Base-by-base conservation (phyloP, 2,797 vertebrate species). In the Neosilurus mollespiculum region DNA sequence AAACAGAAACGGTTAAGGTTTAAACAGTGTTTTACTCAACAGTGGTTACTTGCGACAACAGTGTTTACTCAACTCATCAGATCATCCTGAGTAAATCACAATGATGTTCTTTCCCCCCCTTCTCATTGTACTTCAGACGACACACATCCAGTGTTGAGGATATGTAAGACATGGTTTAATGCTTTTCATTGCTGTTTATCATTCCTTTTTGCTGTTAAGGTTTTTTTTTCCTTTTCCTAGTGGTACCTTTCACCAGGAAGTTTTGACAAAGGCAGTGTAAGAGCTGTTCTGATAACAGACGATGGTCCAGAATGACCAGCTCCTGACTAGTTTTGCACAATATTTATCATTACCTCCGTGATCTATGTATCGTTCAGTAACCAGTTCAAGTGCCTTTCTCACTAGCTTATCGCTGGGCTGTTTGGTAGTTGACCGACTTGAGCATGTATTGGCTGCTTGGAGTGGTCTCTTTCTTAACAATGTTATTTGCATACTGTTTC, bases 311-410 rank as follows among this genome's bases (percentile, higher is more conserved):
- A 37, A 49, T 22, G 90, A 91, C 91, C 91, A 84, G 90, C 90
- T 85, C 72, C 73, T 59, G 67, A 89, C 66, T 88, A 62, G 77
- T 88, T 93, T 93, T 93, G 91, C 91, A 93, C 91, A 92, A 58
- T 64, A 37, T 24, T 62, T 78, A 16, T 62, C 59, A 43, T 78
- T 51, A 64, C 37, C 58, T 49, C 58, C 34, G 6, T 16, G 6
- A 62, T 62, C 22, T 7, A 58, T 1, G 22, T 75, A 56, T 75
- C 4, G 24, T 75, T 56, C 51, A 37, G 86, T 82, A 86, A 88
- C 53, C 84, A 90, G 87, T 92, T 69, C 86, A 91, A 93, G 93
- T 94, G 92, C 93, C 93, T 94, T 93, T 82, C 88, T 91, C 89
- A 88, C 77, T 83, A 84, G 85, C 71, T 81, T 89, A 85, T 73